A percentile compares a stretch with the other conserved stretches of the same genome.
Evolutionary conservation across 1,140 invertebrate species (phyloP).

Genomic region (Pentalonia nigronervosa): DNA sequence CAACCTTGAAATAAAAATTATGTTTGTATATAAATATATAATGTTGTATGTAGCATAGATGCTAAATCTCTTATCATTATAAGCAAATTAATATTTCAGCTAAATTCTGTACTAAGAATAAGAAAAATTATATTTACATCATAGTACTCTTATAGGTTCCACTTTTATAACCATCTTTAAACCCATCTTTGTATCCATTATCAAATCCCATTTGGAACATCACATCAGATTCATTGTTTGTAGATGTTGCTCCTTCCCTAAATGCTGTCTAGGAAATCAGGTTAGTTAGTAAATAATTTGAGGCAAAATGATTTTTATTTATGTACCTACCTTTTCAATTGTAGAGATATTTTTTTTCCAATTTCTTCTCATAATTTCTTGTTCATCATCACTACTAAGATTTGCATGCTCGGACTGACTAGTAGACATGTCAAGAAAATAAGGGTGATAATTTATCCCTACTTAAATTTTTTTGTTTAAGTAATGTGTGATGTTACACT

Average conservation of each 20-base stretch:
- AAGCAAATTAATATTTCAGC: neutral
- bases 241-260: slow-evolving; percentile 19
- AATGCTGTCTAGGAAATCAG: neutral
- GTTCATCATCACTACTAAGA: slow-evolving; percentile 37
- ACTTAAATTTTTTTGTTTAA: neutral
- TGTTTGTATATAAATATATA: neutral
- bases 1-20: slow-evolving; percentile 20
- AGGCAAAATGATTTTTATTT: neutral
- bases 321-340: slow-evolving; percentile 30
- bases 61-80: neutral
- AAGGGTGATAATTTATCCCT: neutral
- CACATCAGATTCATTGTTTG: neutral
- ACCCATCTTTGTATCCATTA: neutral
- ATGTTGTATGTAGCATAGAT: neutral
- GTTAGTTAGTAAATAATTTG: neutral
- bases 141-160: slow-evolving; percentile 42
- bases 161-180: slow-evolving; percentile 21
- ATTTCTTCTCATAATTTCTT: slow-evolving; percentile 50
- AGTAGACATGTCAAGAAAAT: neutral
- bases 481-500: too few species aligned
- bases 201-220: slow-evolving; percentile 50
- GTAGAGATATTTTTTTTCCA: slow-evolving; percentile 25
- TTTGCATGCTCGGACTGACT: neutral
- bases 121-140: neutral
- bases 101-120: neutral